These are phyloP conservation scores for Aeoliscus strigatus DNA, from an alignment of 2,797 vertebrate genomes.

Conservation along the genomic window DNA sequence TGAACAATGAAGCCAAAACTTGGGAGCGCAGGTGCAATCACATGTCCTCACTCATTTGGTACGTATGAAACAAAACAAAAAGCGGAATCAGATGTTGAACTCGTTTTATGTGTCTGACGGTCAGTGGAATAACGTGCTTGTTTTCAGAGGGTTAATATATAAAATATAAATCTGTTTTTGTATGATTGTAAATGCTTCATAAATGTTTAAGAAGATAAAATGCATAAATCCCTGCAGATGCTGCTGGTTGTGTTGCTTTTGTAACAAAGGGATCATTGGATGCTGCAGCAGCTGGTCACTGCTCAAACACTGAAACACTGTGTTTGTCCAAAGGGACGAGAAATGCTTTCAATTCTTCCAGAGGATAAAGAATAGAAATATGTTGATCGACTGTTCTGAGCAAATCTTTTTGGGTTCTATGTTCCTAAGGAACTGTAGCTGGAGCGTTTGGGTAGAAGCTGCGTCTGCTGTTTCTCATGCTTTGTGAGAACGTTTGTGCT, in stretches of 20 bases:
- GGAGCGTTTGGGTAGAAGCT: constrained; percentile 27
- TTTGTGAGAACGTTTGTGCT: constrained; percentile 52
- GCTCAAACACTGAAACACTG: constrained; percentile 16
- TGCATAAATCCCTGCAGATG: constrained; percentile 15
- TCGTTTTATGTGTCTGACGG: constrained; percentile 43
- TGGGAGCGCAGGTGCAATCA: constrained; percentile 45
- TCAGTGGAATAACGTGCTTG: constrained; percentile 40
- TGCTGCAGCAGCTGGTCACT: constrained; percentile 20
- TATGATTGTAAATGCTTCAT: constrained; percentile 49
- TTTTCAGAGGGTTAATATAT: constrained; percentile 73
- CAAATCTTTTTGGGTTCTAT: constrained; percentile 26
- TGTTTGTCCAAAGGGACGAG: constrained; percentile 53
- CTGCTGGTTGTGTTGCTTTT: constrained; percentile 7
- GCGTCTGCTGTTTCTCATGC: constrained; percentile 40
- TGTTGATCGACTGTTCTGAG: constrained; percentile 35
- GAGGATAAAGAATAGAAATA: constrained; percentile 20
- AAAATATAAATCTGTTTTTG: constrained; percentile 47
- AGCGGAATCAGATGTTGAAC: constrained; percentile 34
- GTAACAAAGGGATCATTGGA: constrained; percentile 3
- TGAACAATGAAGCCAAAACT: constrained; percentile 49
- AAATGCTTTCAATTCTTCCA: constrained; percentile 28
- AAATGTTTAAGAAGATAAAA: constrained; percentile 49
- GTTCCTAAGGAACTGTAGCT: constrained; percentile 34
- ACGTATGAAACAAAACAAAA: constrained; percentile 45
- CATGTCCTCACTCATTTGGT: constrained; percentile 52